phyloP scores from a whole-genome alignment of 2,797 vertebrate genomes.

The Sebastes umbrosus region DNA sequence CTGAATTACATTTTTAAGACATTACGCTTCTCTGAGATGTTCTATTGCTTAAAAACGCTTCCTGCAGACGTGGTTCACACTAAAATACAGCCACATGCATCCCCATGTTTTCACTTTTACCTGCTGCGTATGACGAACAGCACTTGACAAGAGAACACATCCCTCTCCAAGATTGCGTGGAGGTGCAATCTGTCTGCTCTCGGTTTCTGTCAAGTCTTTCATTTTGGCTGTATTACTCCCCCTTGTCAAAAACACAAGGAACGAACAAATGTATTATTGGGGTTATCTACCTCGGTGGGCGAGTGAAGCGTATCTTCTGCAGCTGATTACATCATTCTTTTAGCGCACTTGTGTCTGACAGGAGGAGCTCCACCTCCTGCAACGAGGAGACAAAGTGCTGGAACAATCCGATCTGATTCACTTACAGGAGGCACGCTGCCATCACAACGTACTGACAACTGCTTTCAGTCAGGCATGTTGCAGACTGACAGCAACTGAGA shows the following conservation, averaged over 20 bases:
- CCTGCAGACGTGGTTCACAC: neutral
- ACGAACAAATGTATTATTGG: slow-evolving; percentile 44
- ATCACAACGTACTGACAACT: slow-evolving; percentile 33
- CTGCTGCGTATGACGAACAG: slow-evolving; percentile 11
- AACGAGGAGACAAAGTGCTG: slow-evolving; percentile 33
- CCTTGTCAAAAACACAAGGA: slow-evolving; percentile 37
- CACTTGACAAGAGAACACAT: slow-evolving; percentile 16
- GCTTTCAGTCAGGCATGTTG: slow-evolving; percentile 32
- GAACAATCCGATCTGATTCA: slow-evolving; percentile 46
- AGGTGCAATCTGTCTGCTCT: slow-evolving; percentile 12
- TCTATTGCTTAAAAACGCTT: neutral
- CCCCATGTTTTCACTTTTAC: neutral
- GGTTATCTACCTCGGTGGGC: slow-evolving; percentile 26
- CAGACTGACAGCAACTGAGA: slow-evolving; percentile 10
- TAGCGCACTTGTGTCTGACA: slow-evolving; percentile 40
- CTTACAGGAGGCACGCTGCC: slow-evolving; percentile 3
- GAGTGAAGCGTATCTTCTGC: slow-evolving; percentile 27
- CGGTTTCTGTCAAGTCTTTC: slow-evolving; percentile 28
- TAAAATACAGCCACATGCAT: neutral
- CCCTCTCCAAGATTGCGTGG: slow-evolving; percentile 4
- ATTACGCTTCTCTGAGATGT: neutral
- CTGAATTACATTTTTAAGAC: neutral
- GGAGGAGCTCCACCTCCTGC: slow-evolving; percentile 47
- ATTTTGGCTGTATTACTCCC: slow-evolving; percentile 32
- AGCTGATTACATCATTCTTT: slow-evolving; percentile 61